Conservation (phyloP, 2,888 invertebrate genomes). For the Creontiades dilutus region DNA sequence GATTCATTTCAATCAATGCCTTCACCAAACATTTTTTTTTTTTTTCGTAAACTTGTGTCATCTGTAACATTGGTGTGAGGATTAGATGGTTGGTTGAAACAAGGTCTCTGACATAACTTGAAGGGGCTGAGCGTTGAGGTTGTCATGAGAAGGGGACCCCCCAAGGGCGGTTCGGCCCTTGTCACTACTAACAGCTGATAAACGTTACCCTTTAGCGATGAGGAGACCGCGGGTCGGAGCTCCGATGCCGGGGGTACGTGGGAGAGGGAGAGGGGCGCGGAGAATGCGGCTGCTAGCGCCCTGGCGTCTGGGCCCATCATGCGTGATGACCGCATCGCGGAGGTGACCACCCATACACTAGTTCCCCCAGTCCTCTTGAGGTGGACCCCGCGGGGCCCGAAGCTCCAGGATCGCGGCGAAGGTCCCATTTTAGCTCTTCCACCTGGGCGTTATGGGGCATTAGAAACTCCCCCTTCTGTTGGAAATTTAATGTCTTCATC, state of each 20-base stretch:
- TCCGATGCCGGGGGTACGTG: background rate
- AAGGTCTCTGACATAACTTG: background rate
- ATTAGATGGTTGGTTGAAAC: too few relatives aligned
- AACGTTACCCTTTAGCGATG: background rate
- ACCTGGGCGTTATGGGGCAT: constrained; percentile 39
- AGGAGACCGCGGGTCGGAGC: background rate
- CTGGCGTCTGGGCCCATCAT: constrained; percentile 60
- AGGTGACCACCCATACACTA: constrained; percentile 68
- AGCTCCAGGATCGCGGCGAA: constrained; percentile 6
- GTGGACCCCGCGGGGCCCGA: background rate
- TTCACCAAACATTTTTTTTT: too few relatives aligned
- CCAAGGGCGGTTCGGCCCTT: constrained; percentile 15
- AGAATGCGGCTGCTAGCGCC: constrained; percentile 63
- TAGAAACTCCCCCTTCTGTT: constrained; percentile 29
- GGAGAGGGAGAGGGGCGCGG: background rate
- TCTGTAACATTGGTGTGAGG: too few relatives aligned
- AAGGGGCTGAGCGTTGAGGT: background rate
- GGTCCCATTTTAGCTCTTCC: constrained; percentile 32
- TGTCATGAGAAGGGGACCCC: background rate
- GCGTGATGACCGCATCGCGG: constrained; percentile 68
- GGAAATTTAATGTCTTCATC: constrained; percentile 36
- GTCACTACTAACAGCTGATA: constrained; percentile 16
- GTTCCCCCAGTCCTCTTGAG: constrained; percentile 18
- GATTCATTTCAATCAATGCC: too few relatives aligned
- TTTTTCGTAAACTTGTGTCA: too few relatives aligned